These are phyloP conservation scores for Drosophila parabipectinata DNA, from an alignment of 1,140 invertebrate species.

Conservation along the genomic window DNA sequence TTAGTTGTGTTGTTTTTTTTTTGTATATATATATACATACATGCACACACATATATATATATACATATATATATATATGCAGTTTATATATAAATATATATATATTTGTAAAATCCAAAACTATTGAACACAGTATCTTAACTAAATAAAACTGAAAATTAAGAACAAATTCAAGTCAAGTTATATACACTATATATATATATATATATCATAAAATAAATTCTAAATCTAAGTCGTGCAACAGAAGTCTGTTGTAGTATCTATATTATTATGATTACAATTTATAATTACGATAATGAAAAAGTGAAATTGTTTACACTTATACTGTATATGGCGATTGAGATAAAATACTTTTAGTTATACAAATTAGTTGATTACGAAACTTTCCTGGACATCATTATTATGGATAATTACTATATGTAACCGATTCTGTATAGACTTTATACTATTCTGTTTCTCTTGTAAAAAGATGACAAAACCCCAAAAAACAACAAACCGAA, in stretches of 20 bases:
- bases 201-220: slow-evolving; percentile 23
- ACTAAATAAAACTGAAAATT: slow-evolving; percentile 11
- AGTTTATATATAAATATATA: not conserved
- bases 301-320: slow-evolving; percentile 16
- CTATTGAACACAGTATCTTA: slow-evolving; percentile 43
- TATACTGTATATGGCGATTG: not conserved
- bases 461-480: slow-evolving; percentile 18
- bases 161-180: slow-evolving; percentile 43
- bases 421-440: slow-evolving; percentile 33
- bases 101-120: slow-evolving; percentile 13
- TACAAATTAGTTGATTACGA: slow-evolving; percentile 44
- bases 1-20: slow-evolving; percentile 1
- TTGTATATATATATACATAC: not conserved
- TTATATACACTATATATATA: slow-evolving; percentile 29
- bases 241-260: slow-evolving; percentile 37
- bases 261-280: slow-evolving; percentile 23
- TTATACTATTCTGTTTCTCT: slow-evolving; percentile 10
- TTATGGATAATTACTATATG: slow-evolving; percentile 38
- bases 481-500: slow-evolving; percentile 15
- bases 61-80: not conserved
- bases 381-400: slow-evolving; percentile 45
- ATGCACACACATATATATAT: not conserved
- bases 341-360: slow-evolving; percentile 28
- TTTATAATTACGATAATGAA: slow-evolving; percentile 12
- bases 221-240: slow-evolving; percentile 27